phyloP scores from a whole-genome alignment of 2,888 invertebrate genomes.

The Sphaeridia pumilis region DNA sequence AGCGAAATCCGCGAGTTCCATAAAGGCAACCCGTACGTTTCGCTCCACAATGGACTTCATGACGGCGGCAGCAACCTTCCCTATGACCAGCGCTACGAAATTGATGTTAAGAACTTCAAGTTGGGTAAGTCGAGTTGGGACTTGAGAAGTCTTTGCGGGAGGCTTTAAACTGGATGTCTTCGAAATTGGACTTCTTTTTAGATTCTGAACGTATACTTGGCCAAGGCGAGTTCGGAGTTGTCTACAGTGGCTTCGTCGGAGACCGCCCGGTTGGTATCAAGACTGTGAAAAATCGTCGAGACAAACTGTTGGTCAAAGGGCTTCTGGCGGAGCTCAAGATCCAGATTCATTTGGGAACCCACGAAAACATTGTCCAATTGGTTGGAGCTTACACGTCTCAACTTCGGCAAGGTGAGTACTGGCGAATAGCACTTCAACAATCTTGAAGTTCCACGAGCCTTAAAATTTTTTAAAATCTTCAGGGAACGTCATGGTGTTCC shows the following conservation, averaged over 20 bases:
- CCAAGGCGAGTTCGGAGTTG: slow-evolving; percentile 5
- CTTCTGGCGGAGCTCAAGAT: slow-evolving; percentile 7
- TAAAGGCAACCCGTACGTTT: slow-evolving; percentile 6
- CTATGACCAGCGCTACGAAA: slow-evolving; percentile 9
- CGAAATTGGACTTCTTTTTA: not conserved
- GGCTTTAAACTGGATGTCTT: too few species aligned
- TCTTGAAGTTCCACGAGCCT: too few species aligned
- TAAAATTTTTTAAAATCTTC: too few species aligned
- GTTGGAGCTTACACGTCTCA: not conserved
- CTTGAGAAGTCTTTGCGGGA: too few species aligned
- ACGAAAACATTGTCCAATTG: not conserved
- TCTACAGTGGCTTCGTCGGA: not conserved
- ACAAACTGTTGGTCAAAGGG: slow-evolving; percentile 5
- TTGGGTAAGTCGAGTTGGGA: too few species aligned
- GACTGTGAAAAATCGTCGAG: slow-evolving; percentile 2
- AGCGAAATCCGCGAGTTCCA: slow-evolving; percentile 8
- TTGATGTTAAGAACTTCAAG: not conserved
- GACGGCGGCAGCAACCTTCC: slow-evolving; percentile 5
- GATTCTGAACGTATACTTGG: not conserved
- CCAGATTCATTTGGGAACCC: not conserved
- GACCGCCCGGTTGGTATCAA: slow-evolving; percentile 4
- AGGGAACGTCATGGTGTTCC: slow-evolving; percentile 5
- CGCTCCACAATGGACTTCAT: not conserved
- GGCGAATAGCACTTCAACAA: too few species aligned
- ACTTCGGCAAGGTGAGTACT: not conserved